These are phyloP conservation scores for Calvadosia cruxmelitensis DNA, from an alignment of 30 jellyfish, hydroid and myxozoan species.

Conservation along the genomic window DNA sequence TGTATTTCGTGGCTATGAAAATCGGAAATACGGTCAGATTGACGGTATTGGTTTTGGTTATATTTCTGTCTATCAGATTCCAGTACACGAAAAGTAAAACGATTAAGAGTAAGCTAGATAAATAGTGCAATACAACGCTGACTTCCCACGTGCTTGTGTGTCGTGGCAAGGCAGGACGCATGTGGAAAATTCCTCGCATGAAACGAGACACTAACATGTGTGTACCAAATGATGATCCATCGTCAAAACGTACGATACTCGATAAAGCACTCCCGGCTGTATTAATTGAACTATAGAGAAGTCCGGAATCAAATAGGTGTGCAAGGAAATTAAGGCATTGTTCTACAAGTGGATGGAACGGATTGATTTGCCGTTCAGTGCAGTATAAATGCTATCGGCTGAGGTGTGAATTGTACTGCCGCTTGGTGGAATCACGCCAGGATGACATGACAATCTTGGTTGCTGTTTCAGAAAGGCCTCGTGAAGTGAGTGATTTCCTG, in stretches of 20 bases:
- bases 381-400: too few species aligned
- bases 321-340: slow-evolving; percentile 8
- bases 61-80: too few species aligned
- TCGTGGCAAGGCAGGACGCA: slow-evolving; percentile 16
- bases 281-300: slow-evolving; percentile 7
- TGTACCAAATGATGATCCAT: background rate
- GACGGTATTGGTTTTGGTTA: too few species aligned
- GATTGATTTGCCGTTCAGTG: too few species aligned
- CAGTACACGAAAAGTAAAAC: background rate
- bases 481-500: slow-evolving; percentile 3
- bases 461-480: too few species aligned
- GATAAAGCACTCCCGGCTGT: slow-evolving; percentile 21
- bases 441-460: background rate
- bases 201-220: slow-evolving; percentile 2
- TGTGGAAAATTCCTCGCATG: slow-evolving; percentile 16
- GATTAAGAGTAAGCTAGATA: background rate
- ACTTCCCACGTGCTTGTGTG: slow-evolving; percentile 21
- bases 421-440: background rate
- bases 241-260: background rate
- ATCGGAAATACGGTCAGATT: too few species aligned
- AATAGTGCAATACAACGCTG: background rate
- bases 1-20: too few species aligned
- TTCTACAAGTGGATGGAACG: slow-evolving; percentile 1
- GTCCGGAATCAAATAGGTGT: slow-evolving; percentile 2
- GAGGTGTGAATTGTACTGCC: too few species aligned